Base-by-base conservation (phyloP, 2,797 vertebrate genomes). In the Sebastolobus alascanus region DNA sequence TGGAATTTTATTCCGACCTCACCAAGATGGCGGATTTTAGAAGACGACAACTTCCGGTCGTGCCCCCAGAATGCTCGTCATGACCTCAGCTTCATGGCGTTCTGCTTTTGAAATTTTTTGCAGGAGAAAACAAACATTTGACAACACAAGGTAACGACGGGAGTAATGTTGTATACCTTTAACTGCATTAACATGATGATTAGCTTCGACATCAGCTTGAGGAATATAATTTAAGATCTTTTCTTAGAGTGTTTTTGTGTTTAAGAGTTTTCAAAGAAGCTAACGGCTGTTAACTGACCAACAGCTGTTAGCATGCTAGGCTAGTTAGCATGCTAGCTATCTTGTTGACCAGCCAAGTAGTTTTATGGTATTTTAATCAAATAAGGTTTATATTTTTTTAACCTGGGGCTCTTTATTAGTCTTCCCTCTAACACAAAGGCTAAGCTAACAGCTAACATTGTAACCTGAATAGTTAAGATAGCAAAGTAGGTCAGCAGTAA, bases 21-120 rank as follows among this genome's bases (percentile, higher is more conserved):
- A 80, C 13, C 6, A 93, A 93, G 25, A 94, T 94, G 94, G 91
- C 83, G 82, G 75, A 58, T 61, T 29, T n/a, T 8, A 18, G 22
- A 18, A 1, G 64, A 14, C 54, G 12, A 6, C 16, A 4, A 84
- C 78, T 90, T 95, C 93, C 92, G 87, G 90, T 84, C 81, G 73
- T 86, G 75, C 83, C 87, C 83, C 82, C 78, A 61, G 74, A 77
- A 56, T 4, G 37, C 75, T 54, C 78, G 86, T 77, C 37, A 80
- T 83, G 85, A 91, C 78, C 87, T 89, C 82, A 81, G 27, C 27
- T 37, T 38, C n/a, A 92, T 87, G 79, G 68, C 80, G 73, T 37
- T 22, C 29, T 50, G 79, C 60, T 78, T 74, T 69, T 84, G 68
- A 87, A 79, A 68, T 43, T 14, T 14, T 75, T 70, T 65, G 33